Evolutionary conservation across 2,888 invertebrate genomes (phyloP).

Genomic region (Archaeoteleia sp.): DNA sequence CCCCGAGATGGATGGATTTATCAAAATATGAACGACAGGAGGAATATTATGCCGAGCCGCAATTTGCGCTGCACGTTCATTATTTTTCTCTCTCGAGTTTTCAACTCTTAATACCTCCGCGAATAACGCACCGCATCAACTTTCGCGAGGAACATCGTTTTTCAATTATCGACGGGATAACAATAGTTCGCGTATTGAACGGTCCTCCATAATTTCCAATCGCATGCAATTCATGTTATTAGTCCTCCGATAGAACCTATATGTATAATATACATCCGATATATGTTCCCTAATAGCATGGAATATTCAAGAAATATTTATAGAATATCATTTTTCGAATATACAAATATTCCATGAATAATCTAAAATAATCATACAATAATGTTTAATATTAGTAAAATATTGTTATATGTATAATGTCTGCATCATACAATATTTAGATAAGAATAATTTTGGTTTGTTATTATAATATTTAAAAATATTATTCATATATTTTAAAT

Average conservation of each 20-base stretch:
- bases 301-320: no score
- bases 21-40: conserved; percentile 18
- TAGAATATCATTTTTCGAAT: no score
- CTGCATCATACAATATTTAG: no score
- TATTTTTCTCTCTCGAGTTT: conserved; percentile 5
- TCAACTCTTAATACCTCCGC: conserved; percentile 10
- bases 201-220: conserved; percentile 28
- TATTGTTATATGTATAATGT: no score
- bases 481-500: no score
- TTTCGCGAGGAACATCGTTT: conserved; percentile 23
- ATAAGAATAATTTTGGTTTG: no score
- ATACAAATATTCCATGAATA: no score
- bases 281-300: no score
- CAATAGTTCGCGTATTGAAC: conserved; percentile 21
- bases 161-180: conserved; percentile 31
- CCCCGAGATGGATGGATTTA: conserved; percentile 29
- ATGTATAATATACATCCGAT: no score
- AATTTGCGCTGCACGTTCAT: conserved; percentile 5
- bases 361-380: no score
- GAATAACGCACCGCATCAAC: conserved; percentile 13
- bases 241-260: not conserved
- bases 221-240: conserved; percentile 15
- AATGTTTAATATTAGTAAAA: no score
- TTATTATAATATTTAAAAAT: no score
- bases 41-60: conserved; percentile 12